Percentiles rank a stretch among this genome's conserved stretches.
Evolutionary conservation across 2,113 vertebrate genomes (phyloP).

Genomic region (Colius striatus): DNA sequence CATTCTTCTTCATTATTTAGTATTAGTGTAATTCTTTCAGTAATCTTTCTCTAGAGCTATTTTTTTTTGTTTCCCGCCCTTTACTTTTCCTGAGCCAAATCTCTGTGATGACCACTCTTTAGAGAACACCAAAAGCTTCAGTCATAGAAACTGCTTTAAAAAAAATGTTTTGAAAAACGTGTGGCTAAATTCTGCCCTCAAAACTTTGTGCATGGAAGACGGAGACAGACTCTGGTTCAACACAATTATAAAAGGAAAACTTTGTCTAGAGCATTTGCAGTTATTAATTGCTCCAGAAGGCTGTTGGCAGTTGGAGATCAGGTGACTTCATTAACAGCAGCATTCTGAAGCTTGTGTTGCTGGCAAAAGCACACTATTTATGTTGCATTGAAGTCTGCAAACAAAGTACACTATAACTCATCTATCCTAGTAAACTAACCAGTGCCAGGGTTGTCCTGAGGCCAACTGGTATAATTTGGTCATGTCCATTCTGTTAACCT

Average conservation of each 20-base stretch:
- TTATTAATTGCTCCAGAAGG: conserved; percentile 4
- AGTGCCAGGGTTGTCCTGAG: background rate
- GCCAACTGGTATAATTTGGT: background rate
- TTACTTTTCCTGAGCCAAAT: conserved; percentile 50
- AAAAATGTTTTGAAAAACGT: background rate
- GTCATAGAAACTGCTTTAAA: conserved; percentile 7
- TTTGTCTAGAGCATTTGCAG: background rate
- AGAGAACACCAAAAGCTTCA: conserved; percentile 16
- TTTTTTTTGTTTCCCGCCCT: conserved; percentile 51
- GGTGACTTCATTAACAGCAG: background rate
- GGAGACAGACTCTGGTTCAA: background rate
- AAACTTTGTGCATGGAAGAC: background rate
- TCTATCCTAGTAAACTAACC: background rate
- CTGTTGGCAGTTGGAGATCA: background rate
- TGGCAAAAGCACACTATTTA: background rate
- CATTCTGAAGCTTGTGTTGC: background rate
- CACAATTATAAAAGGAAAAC: background rate
- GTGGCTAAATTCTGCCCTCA: background rate
- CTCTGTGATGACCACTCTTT: conserved; percentile 28
- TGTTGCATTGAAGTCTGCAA: background rate
- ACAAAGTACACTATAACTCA: background rate
- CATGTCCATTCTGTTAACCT: background rate
- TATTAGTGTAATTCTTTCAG: conserved; percentile 72
- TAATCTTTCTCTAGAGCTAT: conserved; percentile 49
- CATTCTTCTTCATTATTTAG: conserved; percentile 81